Percentiles rank a stretch among this genome's conserved stretches.
phyloP scores from a whole-genome alignment of 2,888 invertebrate genomes.

The Parnassius apollo region DNA sequence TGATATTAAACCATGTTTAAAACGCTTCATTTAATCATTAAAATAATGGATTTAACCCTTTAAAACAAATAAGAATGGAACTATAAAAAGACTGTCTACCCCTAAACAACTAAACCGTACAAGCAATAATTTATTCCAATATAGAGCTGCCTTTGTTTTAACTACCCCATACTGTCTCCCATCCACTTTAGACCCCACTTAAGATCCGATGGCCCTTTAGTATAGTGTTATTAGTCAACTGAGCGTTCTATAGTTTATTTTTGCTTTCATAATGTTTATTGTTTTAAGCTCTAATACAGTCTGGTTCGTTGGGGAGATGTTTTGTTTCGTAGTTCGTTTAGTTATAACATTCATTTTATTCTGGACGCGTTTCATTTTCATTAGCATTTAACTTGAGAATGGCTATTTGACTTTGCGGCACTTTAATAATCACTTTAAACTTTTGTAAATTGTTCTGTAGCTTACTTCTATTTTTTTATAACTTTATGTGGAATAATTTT shows the following conservation, averaged over 20 bases:
- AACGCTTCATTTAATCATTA: conserved; percentile 18
- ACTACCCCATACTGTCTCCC: conserved; percentile 49
- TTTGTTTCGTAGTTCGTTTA: conserved; percentile 23
- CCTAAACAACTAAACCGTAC: conserved; percentile 55
- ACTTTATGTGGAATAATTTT: not conserved
- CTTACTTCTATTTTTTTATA: not conserved
- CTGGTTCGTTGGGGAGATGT: conserved; percentile 30
- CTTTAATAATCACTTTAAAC: conserved; percentile 2
- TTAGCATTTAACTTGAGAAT: conserved; percentile 6
- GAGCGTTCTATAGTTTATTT: conserved; percentile 49
- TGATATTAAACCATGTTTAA: not conserved
- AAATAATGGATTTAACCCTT: conserved; percentile 28
- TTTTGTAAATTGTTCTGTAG: not conserved
- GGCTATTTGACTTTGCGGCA: conserved; percentile 10
- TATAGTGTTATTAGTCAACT: conserved; percentile 65
- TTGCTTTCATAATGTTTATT: conserved; percentile 46
- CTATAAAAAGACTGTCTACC: conserved; percentile 63
- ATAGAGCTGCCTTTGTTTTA: conserved; percentile 63
- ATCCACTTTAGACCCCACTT: conserved; percentile 53
- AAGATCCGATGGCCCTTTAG: conserved; percentile 61
- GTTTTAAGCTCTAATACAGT: conserved; percentile 37
- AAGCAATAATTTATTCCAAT: conserved; percentile 68
- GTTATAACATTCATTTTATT: conserved; percentile 14
- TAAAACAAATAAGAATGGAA: conserved; percentile 38
- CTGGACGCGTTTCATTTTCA: conserved; percentile 2